These are phyloP conservation scores for Mythimna vitellina DNA, from an alignment of 2,888 invertebrate genomes.

Conservation along the genomic window DNA sequence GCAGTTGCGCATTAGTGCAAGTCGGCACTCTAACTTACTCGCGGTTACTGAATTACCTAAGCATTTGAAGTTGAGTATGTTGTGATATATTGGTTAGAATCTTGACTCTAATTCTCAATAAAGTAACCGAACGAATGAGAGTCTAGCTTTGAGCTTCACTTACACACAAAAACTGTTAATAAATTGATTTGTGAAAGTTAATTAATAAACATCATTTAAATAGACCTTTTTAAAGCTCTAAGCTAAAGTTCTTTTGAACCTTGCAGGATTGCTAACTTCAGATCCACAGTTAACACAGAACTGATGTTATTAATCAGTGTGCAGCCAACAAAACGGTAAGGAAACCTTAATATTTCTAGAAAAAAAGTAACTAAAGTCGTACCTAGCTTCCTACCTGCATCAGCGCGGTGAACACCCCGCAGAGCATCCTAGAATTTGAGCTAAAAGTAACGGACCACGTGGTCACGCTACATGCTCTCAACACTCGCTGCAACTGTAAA, in stretches of 20 bases:
- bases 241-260: too few species aligned
- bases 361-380: slow-evolving; percentile 10
- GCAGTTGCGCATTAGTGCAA: neutral
- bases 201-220: neutral
- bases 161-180: too few species aligned
- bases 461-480: slow-evolving; percentile 49
- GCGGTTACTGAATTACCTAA: neutral
- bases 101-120: too few species aligned
- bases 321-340: neutral
- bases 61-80: neutral
- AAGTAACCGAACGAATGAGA: neutral
- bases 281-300: neutral
- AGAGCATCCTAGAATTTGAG: slow-evolving; percentile 30
- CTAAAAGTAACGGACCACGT: slow-evolving; percentile 51
- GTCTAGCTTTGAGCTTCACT: neutral
- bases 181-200: neutral
- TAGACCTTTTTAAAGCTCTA: neutral
- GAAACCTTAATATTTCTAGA: slow-evolving; percentile 6
- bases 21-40: neutral
- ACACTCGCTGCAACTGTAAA: slow-evolving; percentile 49
- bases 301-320: neutral
- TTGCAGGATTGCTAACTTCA: too few species aligned
- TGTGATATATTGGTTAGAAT: too few species aligned
- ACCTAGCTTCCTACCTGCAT: neutral
- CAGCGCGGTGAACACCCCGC: slow-evolving; percentile 13